Base-by-base conservation (phyloP, 1,140 invertebrate genomes). In the Eupeodes corollae region DNA sequence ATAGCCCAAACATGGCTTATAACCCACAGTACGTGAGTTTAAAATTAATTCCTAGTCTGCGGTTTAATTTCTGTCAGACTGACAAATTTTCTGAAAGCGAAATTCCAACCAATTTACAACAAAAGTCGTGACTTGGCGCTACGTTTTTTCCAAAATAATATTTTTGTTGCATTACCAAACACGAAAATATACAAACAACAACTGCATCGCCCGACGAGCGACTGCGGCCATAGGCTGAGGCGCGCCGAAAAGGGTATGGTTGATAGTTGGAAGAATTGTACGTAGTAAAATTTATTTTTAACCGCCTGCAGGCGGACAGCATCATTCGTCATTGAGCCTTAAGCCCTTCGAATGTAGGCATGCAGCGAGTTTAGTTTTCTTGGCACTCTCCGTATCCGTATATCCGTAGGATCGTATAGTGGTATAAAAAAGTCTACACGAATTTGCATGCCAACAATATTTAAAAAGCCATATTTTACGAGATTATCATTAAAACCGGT, bases 401-500 rank as follows among this genome's bases (percentile, higher is more conserved):
- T n/a, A n/a, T n/a, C n/a, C n/a, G n/a, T n/a, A n/a, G n/a, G n/a
- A n/a, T n/a, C n/a, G n/a, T n/a, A 8, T 26, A 26, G 21, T 26
- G 21, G 21, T 26, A n/a, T n/a, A 26, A 26, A 8, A 26, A 26
- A 26, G 21, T 26, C 59, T 61, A 59, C 59, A 61, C 59, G 56
- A 59, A 41, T 41, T 41, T 41, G 39, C 16, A 41, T 19, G 16
- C 42, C 61, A 57, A 58, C 64, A 61, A 64, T 64, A 64, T 64
- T 64, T 64, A 64, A 64, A 64, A 64, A 65, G 56, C 58, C 62
- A 64, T 64, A 64, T 62, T 56, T 64, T 59, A 64, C 46, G 51
- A 65, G 62, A 64, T 64, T 64, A 64, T 64, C 62, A 64, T 64
- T 64, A 64, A 64, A 64, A 58, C 45, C 51, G 51, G 62, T 64